Evolutionary conservation across 1,140 invertebrate genomes (phyloP), one percentile per base, ranked within the genome.

Genomic region (Dinothrombium tinctorium): DNA sequence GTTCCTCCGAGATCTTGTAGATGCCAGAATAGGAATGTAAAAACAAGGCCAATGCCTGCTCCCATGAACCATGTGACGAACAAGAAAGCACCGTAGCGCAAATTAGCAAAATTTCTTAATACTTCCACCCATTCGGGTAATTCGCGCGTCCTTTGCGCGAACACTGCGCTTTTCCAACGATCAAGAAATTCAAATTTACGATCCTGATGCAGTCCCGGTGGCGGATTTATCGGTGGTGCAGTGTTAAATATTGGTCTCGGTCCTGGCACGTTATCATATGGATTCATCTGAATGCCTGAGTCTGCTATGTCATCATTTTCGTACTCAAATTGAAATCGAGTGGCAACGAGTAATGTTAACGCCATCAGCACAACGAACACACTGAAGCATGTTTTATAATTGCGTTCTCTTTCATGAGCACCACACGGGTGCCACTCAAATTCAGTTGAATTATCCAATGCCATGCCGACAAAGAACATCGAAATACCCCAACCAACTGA

Each of bases 1-100:
- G 83, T 77, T 12, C 92, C 92, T 2, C 83, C 87, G 51, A 87
- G 79, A 56, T 98, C 92, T 66, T 92, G 56, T 25, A 99, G 66
- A 64, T 98, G 90, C 92, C 92, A 99, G 62, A 96, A 99, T 19
- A 98, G 71, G 61, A 98, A 98, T 2, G 90, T 92, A 60, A 99
- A 99, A 43, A 96, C 92, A 46, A 98, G 64, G 1, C 92, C 92
- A 51, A 96, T 92, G n/a, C 92, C 92, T 54, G 95, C 89, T 35
- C 92, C 92, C 86, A 98, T 92, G 59, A 87, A 90, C 83, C 89
- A 95, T 15, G 87, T 78, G 0, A 95, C 81, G 52, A 94, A 82
- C 7, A 99, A 68, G 55, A 96, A 94, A 0, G 86, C 80, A 2
- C 76, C 74, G 43, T 83, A 86, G 53, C 87, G 84, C 12, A 84